These are phyloP conservation scores for Notothenia rossii DNA, from an alignment of 2,113 vertebrate genomes.

Conservation along the genomic window DNA sequence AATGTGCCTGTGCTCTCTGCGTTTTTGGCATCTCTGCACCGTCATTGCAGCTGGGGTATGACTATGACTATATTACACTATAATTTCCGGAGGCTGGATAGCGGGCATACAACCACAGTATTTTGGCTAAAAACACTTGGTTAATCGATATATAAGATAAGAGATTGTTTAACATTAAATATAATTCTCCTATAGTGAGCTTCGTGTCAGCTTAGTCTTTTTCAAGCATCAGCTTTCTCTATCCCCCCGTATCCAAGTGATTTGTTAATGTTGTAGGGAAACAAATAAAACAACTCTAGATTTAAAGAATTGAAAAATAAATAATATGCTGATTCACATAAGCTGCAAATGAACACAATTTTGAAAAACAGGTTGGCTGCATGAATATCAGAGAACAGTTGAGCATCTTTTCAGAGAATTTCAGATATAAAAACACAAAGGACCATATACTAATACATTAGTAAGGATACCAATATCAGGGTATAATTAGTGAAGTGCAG, in stretches of 20 bases:
- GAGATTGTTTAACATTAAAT: neutral
- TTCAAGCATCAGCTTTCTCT: neutral
- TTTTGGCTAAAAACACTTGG: neutral
- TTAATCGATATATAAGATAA: neutral
- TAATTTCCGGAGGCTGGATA: too few relatives aligned
- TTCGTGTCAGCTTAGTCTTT: neutral
- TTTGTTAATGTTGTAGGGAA: neutral
- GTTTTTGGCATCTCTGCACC: too few relatives aligned
- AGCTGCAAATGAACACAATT: neutral
- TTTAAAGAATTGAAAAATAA: neutral
- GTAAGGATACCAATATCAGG: neutral
- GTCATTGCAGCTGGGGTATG: too few relatives aligned
- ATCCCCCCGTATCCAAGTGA: too few relatives aligned
- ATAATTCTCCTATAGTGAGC: neutral
- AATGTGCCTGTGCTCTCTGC: too few relatives aligned
- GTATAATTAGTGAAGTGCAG: too few relatives aligned
- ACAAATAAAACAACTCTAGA: neutral
- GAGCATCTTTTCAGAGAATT: neutral
- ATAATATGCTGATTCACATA: neutral
- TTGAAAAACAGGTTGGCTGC: neutral
- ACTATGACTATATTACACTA: too few relatives aligned
- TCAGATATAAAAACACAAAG: neutral
- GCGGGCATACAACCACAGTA: neutral
- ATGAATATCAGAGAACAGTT: neutral
- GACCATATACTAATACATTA: conserved; percentile 11